Evolutionary conservation across 2,888 invertebrate species (phyloP), one percentile per base, ranked within the genome.

Genomic region (Parelbella ahira): DNA sequence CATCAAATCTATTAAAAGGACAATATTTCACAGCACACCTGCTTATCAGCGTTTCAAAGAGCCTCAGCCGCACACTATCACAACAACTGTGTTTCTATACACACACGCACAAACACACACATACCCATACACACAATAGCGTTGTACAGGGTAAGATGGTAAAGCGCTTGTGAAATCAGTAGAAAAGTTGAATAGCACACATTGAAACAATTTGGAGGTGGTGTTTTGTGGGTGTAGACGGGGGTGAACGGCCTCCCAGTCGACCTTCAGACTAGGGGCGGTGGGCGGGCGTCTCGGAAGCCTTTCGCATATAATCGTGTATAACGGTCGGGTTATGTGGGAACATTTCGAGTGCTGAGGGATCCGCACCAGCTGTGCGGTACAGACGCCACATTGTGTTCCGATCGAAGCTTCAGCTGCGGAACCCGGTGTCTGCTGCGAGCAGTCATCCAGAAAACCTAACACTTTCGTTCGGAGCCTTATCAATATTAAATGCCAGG

Each of bases 221-320:
- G 53, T 45, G 48, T 45, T 45, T 34, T 37, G 53, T 51, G 54
- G 54, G 53, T 41, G 54, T 49, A 50, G 54, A 47, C 51, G 58
- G 48, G 77, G 80, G 74, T 84, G 78, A 84, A 80, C 72, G 79
- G 59, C 73, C 80, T 68, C 51, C 65, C 67, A 65, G 52, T 49
- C 75, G 84, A 84, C 86, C 86, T 86, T 84, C 86, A 86, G 84
- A 84, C 84, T 52, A 44, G 24, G 62, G 63, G 56, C 50, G 54
- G 53, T 44, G 54, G 63, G 57, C 57, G 61, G 63, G 58, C 57
- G 79, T 80, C 80, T 76, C 71, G 82, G 81, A 81, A 82, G 71
- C 74, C 57, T 50, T 50, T 50, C 51, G 50, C 51, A 49, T 45
- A 19, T 39, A 30, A 39, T 39, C 38, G 38, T 19, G 30, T 39